Percentiles rank a stretch among this genome's conserved stretches.
These are phyloP conservation scores for Podargus strigoides DNA, from an alignment of 2,797 vertebrate genomes.

Conservation along the genomic window DNA sequence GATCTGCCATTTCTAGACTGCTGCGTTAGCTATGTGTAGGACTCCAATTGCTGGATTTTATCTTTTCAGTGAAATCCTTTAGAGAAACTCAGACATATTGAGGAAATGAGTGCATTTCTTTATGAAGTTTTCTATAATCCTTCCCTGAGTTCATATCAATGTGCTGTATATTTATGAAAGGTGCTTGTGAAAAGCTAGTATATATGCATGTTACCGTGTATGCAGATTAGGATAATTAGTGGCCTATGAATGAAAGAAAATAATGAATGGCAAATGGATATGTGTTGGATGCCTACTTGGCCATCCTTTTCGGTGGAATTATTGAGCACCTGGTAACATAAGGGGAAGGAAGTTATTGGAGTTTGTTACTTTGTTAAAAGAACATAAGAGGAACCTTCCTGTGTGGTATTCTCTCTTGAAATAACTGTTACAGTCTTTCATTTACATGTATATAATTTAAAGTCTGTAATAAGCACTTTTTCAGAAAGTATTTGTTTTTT, in stretches of 20 bases:
- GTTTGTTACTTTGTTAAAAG: background rate
- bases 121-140: background rate
- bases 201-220: background rate
- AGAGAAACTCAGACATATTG: background rate
- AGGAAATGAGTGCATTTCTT: background rate
- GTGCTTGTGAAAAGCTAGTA: background rate
- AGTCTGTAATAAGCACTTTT: background rate
- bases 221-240: background rate
- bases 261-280: background rate
- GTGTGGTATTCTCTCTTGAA: background rate
- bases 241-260: background rate
- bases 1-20: background rate
- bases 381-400: background rate
- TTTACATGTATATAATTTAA: background rate
- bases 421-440: background rate
- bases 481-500: background rate
- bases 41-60: background rate
- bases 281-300: background rate
- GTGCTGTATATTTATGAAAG: background rate
- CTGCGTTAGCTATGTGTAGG: background rate
- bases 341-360: background rate
- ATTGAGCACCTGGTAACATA: background rate
- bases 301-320: background rate
- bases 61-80: background rate
- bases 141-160: background rate